Base-by-base conservation (phyloP, 2,797 vertebrate genomes). In the Coendou prehensilis region DNA sequence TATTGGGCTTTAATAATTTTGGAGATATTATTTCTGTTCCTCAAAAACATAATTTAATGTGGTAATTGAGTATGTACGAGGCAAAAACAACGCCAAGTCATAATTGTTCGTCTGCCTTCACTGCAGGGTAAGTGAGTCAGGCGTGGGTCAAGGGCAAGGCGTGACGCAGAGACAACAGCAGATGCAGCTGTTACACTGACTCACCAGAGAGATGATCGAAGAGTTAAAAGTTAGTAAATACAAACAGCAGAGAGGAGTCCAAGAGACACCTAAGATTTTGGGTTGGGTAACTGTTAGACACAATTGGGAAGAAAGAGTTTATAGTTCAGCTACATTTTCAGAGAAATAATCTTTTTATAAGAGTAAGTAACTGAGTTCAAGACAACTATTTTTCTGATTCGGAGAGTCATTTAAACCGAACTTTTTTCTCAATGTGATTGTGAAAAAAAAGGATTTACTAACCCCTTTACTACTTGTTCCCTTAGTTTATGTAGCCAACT, bases 371-470 rank as follows among this genome's bases (percentile, higher is more conserved):
- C 6, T 15, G 17, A 93, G 5, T 18, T 88, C 14, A 61, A 95
- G 50, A 86, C 18, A 90, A 82, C 4, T 26, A 89, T 23, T 67
- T 79, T 57, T 96, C 15, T 84, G 22, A 7, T 50, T 59, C 57
- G 15, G 20, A 50, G 69, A 47, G 89, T 6, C 28, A 84, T 84
- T 87, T 93, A 57, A 92, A 88, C 54, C 45, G 1, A 14, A 88
- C 1, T 52, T 69, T 79, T 90, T 96, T 20, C 30, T 82, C 50
- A 89, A 0, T 11, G 6, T 85, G 64, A 57, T n/a, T n/a, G n/a
- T n/a, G n/a, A n/a, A 7, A 28, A 28, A 6, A 81, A 94, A 92
- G 76, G 76, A 45, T 85, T 88, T 63, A 79, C 33, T 93, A 89
- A 90, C 75, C 20, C 50, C 15, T 89, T 78, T 6, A 69, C 85